Evolutionary conservation across 1,140 invertebrate species (phyloP).

Genomic region (Rhopalosiphum padi): DNA sequence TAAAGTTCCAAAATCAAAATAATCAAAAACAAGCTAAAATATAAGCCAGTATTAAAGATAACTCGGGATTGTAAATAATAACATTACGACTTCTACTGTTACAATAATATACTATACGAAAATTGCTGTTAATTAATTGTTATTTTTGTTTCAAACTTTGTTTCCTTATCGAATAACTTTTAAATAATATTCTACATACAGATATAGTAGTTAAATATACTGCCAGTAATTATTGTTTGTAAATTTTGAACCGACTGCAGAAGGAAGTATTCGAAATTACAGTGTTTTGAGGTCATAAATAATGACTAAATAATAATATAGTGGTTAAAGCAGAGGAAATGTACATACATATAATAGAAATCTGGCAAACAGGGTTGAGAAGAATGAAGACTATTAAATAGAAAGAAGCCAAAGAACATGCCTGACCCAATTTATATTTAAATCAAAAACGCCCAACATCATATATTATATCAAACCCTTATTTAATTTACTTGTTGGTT

Average conservation of each 20-base stretch:
- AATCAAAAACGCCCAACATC: background rate
- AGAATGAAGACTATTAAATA: background rate
- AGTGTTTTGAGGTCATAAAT: background rate
- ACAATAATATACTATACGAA: background rate
- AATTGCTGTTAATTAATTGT: background rate
- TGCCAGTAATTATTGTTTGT: background rate
- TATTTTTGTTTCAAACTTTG: background rate
- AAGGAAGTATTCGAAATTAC: conserved; percentile 33
- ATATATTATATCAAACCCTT: background rate
- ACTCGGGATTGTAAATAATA: background rate
- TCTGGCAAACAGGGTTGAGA: background rate
- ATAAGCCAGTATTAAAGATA: background rate
- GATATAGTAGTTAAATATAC: background rate
- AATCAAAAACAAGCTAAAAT: background rate
- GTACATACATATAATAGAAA: background rate
- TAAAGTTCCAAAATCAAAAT: background rate
- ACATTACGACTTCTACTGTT: background rate
- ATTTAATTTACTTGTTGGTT: background rate
- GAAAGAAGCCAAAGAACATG: conserved; percentile 27
- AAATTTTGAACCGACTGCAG: background rate
- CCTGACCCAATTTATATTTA: conserved; percentile 8
- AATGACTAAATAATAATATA: background rate
- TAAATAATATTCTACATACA: background rate
- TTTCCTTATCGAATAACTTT: conserved; percentile 3
- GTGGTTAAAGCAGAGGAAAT: background rate